Conservation (phyloP, 2,888 invertebrate species). For the Drosophila mercatorum region DNA sequence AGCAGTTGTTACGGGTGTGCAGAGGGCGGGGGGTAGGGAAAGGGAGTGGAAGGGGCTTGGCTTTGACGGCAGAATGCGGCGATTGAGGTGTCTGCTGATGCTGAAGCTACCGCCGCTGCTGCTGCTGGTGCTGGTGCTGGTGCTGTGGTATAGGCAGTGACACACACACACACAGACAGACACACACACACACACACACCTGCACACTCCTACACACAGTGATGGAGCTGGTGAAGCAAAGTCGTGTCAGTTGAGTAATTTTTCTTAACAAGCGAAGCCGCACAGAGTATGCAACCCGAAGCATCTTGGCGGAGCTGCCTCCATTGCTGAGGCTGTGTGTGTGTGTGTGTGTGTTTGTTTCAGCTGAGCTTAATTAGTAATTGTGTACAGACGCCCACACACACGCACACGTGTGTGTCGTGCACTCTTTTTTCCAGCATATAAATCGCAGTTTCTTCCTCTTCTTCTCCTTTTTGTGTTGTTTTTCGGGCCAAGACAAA, state of each 20-base stretch:
- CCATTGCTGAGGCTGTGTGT: background rate
- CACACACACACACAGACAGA: slow-evolving; percentile 4
- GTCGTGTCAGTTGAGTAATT: slow-evolving; percentile 62
- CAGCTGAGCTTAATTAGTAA: slow-evolving; percentile 57
- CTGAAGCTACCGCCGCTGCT: background rate
- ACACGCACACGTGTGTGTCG: background rate
- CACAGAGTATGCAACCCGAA: slow-evolving; percentile 54
- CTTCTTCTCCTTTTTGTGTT: background rate
- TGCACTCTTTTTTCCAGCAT: background rate
- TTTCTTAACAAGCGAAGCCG: slow-evolving; percentile 45
- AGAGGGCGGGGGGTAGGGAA: background rate
- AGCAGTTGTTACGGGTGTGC: background rate
- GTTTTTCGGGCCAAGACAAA: background rate
- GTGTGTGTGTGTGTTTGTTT: slow-evolving; percentile 2
- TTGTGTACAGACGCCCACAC: slow-evolving; percentile 26
- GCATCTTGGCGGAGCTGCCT: slow-evolving; percentile 17
- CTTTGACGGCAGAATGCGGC: slow-evolving; percentile 2
- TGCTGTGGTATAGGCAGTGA: slow-evolving; percentile 20
- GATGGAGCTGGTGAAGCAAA: slow-evolving; percentile 31
- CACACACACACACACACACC: background rate
- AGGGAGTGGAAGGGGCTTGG: background rate
- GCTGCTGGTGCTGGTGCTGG: background rate
- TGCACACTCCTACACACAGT: background rate
- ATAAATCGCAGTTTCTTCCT: slow-evolving; percentile 10
- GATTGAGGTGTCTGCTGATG: slow-evolving; percentile 21